Evolutionary conservation across 1,140 invertebrate species (phyloP), one percentile per base, ranked within the genome.

Genomic region (Scaptodrosophila lebanonensis): DNA sequence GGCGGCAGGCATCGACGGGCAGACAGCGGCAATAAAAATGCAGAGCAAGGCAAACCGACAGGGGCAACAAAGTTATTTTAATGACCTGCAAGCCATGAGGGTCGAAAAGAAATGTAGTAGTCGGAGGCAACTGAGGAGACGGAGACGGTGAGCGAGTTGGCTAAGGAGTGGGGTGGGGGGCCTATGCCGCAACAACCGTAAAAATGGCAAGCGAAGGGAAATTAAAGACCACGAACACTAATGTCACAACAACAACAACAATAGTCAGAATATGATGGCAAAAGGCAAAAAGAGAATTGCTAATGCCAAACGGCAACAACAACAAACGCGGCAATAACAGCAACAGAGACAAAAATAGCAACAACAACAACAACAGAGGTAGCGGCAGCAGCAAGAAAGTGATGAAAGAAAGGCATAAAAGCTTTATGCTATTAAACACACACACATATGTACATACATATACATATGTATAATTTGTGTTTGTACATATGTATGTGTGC

Each of bases 11-110:
- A 52, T n/a, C n/a, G n/a, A 47, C 54, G 2, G 36, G 42, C 38
- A 58, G 49, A 51, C 48, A 58, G 38, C 49, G 54, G 63, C 66
- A 72, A 77, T 77, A 68, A 77, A 77, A 77, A 72, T 77, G 65
- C 73, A 77, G 72, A 77, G 59, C 72, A 77, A 72, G 59, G 54
- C 61, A 47, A 73, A 70, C 62, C 48, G 68, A 75, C 63, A 69
- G 77, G 63, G 64, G 73, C 72, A 79, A 77, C 72, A 77, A 79
- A 68, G 72, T 77, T 77, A 79, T 77, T 67, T 66, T 79, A 77
- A 77, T 79, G 72, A 79, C 72, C 67, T 67, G 67, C 64, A 64
- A 50, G 35, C 56, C 36, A 16, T 52, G 12, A 9, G 12, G 22
- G 13, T 30, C 33, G n/a, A 11, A 22, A n/a, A 18, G 15, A 11